Evolutionary conservation across 1,140 invertebrate species (phyloP).

Genomic region (Globodera rostochiensis): DNA sequence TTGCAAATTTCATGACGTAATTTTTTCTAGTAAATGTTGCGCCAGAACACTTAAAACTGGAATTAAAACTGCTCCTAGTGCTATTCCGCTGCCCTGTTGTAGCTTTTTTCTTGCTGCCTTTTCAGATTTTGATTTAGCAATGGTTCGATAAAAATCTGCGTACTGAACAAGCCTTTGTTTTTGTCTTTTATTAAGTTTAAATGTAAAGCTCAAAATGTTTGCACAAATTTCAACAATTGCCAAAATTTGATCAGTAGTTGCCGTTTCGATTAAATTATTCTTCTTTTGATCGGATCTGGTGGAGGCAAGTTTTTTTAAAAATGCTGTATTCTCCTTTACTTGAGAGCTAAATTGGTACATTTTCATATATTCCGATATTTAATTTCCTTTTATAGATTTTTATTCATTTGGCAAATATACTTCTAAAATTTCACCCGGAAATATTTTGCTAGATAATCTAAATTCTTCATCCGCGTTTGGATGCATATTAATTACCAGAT

Average conservation of each 20-base stretch:
- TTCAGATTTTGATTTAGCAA: conserved; percentile 33
- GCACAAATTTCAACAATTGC: conserved; percentile 42
- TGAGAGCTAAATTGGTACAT: not conserved
- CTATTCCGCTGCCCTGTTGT: conserved; percentile 14
- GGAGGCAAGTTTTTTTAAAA: too few relatives aligned
- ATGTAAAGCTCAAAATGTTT: conserved; percentile 20
- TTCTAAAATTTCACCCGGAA: not conserved
- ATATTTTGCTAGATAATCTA: not conserved
- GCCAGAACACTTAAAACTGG: too few relatives aligned
- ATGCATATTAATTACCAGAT: not conserved
- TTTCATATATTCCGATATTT: not conserved
- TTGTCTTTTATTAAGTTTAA: conserved; percentile 27
- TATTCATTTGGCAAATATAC: not conserved
- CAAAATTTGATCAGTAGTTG: conserved; percentile 15
- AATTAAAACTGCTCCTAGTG: too few relatives aligned
- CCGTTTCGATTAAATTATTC: too few relatives aligned
- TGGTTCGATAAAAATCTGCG: too few relatives aligned
- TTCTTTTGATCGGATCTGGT: too few relatives aligned
- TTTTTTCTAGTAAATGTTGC: too few relatives aligned
- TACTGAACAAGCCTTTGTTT: not conserved
- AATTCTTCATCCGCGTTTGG: not conserved
- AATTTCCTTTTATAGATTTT: too few relatives aligned
- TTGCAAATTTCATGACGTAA: too few relatives aligned
- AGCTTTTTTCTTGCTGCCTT: conserved; percentile 33
- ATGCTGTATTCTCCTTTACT: too few relatives aligned